Conservation (phyloP, 2,113 vertebrate genomes). For the Mirounga angustirostris region DNA sequence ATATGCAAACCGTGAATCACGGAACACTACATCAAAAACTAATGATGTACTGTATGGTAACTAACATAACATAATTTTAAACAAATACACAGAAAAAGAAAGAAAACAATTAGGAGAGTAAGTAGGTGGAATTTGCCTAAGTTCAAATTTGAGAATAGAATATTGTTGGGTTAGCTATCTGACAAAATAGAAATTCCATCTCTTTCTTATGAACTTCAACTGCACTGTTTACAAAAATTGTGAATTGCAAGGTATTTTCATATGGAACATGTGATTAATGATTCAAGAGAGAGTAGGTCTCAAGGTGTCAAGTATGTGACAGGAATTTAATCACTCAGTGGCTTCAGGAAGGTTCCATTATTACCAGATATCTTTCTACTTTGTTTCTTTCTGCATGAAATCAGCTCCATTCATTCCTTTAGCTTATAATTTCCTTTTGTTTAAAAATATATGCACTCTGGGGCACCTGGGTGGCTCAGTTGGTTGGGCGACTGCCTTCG, state of each 20-base stretch:
- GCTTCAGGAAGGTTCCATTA: not conserved
- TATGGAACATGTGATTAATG: not conserved
- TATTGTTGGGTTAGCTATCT: not conserved
- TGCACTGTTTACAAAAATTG: not conserved
- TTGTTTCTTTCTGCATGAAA: not conserved
- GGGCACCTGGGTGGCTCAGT: too few relatives aligned
- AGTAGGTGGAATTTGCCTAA: not conserved
- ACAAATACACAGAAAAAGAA: too few relatives aligned
- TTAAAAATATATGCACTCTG: not conserved
- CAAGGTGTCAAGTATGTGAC: not conserved
- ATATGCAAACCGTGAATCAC: too few relatives aligned
- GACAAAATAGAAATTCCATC: not conserved
- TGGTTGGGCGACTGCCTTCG: too few relatives aligned
- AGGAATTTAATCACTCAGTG: not conserved
- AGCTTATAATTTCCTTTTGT: not conserved
- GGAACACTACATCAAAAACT: too few relatives aligned
- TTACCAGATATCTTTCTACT: not conserved
- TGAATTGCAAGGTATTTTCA: not conserved
- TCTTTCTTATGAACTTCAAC: not conserved
- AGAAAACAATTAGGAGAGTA: not conserved
- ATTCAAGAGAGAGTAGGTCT: not conserved
- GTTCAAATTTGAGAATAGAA: not conserved
- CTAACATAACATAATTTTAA: too few relatives aligned
- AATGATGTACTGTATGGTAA: too few relatives aligned
- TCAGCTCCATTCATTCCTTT: not conserved